A percentile compares a stretch with the other conserved stretches of the same genome.
phyloP scores from a whole-genome alignment of 2,797 vertebrate species.

The Acipenser ruthenus region DNA sequence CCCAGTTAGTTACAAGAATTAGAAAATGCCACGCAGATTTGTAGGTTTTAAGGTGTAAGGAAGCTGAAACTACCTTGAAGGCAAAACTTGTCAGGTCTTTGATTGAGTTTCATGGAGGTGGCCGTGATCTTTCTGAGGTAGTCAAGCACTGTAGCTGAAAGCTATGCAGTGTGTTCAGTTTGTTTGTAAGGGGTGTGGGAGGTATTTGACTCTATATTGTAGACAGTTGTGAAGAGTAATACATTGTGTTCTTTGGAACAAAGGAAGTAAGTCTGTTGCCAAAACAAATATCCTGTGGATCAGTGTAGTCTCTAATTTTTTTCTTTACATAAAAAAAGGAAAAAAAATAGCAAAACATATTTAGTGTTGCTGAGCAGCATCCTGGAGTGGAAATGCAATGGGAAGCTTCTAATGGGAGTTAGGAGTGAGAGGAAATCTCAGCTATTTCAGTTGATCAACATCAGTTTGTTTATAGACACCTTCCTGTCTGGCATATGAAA shows the following conservation, averaged over 20 bases:
- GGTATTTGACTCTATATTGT: too few species aligned
- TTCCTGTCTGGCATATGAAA: too few species aligned
- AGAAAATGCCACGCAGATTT: too few species aligned
- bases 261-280: conserved; percentile 38
- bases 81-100: too few species aligned
- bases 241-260: conserved; percentile 42
- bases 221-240: conserved; percentile 27
- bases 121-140: too few species aligned
- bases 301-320: conserved; percentile 34
- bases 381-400: conserved; percentile 41
- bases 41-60: too few species aligned
- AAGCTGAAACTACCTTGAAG: too few species aligned
- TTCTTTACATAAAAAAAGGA: conserved; percentile 27
- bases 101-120: too few species aligned
- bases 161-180: too few species aligned
- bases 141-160: too few species aligned
- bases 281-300: conserved; percentile 49
- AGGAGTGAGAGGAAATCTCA: conserved; percentile 45
- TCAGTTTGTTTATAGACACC: conserved; percentile 37
- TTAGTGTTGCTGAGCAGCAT: conserved; percentile 35
- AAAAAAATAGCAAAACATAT: conserved; percentile 28
- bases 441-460: conserved; percentile 45
- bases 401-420: conserved; percentile 29
- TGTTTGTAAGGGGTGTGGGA: too few species aligned
- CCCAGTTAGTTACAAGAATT: too few species aligned